phyloP scores from a whole-genome alignment of 2,113 vertebrate species.

The Pelusios castaneus region DNA sequence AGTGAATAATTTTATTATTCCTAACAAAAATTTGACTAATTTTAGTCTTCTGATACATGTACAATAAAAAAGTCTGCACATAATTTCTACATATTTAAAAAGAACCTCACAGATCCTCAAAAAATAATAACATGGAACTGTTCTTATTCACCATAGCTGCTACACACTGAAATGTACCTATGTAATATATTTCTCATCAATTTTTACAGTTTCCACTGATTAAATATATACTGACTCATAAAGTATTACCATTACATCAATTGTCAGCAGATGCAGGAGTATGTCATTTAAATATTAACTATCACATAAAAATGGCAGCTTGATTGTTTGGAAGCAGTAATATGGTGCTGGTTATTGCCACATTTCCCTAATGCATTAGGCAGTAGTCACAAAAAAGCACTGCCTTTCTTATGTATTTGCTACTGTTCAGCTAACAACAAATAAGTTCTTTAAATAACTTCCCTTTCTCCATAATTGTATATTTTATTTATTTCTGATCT shows the following conservation, averaged over 20 bases:
- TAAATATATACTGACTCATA: conserved; percentile 96
- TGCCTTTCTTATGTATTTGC: conserved; percentile 37
- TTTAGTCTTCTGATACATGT: conserved; percentile 33
- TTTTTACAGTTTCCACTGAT: conserved; percentile 90
- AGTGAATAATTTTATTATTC: conserved; percentile 76
- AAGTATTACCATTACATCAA: conserved; percentile 90
- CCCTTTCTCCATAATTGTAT: conserved; percentile 48
- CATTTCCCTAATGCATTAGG: conserved; percentile 75
- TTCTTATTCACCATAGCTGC: conserved; percentile 62
- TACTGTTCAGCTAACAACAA: conserved; percentile 37
- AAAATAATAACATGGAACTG: conserved; percentile 40
- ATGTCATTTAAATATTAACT: conserved; percentile 94
- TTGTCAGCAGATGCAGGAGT: conserved; percentile 87
- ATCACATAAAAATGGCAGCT: conserved; percentile 94
- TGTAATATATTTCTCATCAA: conserved; percentile 86
- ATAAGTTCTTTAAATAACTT: conserved; percentile 45
- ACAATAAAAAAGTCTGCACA: neutral
- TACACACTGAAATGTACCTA: conserved; percentile 58
- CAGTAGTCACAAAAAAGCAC: conserved; percentile 58
- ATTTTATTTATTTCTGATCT: conserved; percentile 63
- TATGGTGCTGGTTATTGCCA: conserved; percentile 76
- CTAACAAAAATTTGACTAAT: conserved; percentile 61
- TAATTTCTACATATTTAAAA: conserved; percentile 18
- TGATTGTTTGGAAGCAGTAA: conserved; percentile 89
- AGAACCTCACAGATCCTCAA: neutral